Evolutionary conservation across 2,888 invertebrate genomes (phyloP).

Genomic region (Cosmorhoe ocellata): DNA sequence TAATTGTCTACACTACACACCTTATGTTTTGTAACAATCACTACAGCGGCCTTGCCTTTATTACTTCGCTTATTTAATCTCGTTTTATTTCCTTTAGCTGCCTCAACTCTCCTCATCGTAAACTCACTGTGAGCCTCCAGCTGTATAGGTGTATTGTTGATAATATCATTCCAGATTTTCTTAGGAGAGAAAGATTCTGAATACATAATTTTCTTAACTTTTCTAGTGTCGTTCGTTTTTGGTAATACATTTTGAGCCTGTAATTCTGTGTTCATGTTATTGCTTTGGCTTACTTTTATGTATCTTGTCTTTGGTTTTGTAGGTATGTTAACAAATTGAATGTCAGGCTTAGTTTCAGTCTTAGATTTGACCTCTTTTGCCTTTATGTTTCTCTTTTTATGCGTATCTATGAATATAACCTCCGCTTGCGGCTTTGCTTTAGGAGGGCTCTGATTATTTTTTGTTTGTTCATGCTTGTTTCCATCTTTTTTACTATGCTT

Average conservation of each 20-base stretch:
- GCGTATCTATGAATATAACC: conserved; percentile 32
- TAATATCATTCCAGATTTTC: conserved; percentile 44
- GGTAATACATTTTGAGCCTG: background rate
- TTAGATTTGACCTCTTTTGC: background rate
- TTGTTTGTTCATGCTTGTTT: conserved; percentile 6
- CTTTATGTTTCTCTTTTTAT: conserved; percentile 11
- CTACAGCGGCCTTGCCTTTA: conserved; percentile 22
- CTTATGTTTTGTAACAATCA: conserved; percentile 28
- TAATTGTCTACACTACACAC: no score
- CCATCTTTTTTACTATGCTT: conserved; percentile 9
- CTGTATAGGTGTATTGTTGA: conserved; percentile 39
- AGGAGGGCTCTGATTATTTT: background rate
- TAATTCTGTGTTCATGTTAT: background rate
- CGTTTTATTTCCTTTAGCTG: background rate
- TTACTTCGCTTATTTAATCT: conserved; percentile 7
- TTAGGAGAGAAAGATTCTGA: conserved; percentile 39
- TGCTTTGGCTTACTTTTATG: conserved; percentile 15
- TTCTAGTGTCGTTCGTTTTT: conserved; percentile 3
- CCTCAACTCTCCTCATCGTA: conserved; percentile 1
- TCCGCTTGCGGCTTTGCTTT: conserved; percentile 14
- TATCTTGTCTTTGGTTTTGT: conserved; percentile 26
- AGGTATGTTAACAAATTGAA: conserved; percentile 6
- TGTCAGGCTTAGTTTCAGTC: background rate
- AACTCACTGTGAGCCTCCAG: conserved; percentile 29
- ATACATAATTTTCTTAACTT: conserved; percentile 37